Base-by-base conservation (phyloP, 2,113 vertebrate species). In the Pomatostomus ruficeps region DNA sequence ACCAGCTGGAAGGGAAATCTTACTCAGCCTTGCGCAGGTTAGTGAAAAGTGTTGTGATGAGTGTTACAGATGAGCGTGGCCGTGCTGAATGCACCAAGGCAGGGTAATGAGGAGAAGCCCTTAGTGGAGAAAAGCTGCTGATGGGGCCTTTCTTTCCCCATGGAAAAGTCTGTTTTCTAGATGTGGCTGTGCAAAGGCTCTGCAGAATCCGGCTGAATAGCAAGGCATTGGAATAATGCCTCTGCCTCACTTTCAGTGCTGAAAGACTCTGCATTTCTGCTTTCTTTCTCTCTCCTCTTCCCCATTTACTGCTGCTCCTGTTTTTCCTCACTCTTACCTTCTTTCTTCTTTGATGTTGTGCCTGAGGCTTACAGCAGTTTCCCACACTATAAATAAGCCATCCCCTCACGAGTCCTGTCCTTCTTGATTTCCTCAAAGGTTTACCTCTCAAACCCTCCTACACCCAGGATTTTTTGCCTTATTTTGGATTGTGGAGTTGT, bases 271-370 rank as follows among this genome's bases (percentile, higher is more conserved):
- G 20, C 33, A 35, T 78, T 89, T 66, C 89, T 95, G 95, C 91
- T 95, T 72, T 22, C 90, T 91, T 68, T 89, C 78, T 68, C 85
- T 67, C 55, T 72, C 43, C n/a, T 94, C 91, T 93, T 91, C 83
- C 76, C 89, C 72, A 48, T 89, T 96, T 81, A 92, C 65, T 95
- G 86, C 85, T 86, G 91, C 83, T 96, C 83, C 94, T 97, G 92
- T 18, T 92, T 95, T 48, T 71, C 68, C 73, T 95, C 89, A 43
- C 86, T 86, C 89, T 77, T 93, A 49, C 92, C 89, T 93, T 95
- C 86, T 90, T 95, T 93, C 57, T 92, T 91, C 91, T 93, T 95
- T 95, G 91, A 87, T 93, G 83, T 91, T 84, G 73, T 95, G 89
- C 95, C 91, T 77, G 68, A 92, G 92, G 88, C 92, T 91, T 71